Evolutionary conservation across 2,888 invertebrate species (phyloP).

Genomic region (Eretmocerus hayati): DNA sequence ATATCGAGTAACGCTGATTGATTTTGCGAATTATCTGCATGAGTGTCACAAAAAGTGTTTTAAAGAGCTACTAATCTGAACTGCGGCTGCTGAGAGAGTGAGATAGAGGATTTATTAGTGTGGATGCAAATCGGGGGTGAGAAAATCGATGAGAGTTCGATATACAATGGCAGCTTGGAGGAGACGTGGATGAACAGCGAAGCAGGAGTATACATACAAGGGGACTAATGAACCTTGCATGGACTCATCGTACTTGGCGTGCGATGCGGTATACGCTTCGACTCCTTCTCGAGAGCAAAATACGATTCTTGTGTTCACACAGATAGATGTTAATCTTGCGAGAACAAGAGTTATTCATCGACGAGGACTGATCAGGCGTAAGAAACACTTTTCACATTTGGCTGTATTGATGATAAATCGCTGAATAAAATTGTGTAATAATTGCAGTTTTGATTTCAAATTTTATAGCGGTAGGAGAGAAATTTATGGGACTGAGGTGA

Average conservation of each 20-base stretch:
- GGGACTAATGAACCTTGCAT: constrained; percentile 30
- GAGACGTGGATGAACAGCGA: no score
- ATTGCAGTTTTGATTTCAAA: no score
- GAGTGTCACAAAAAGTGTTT: neutral
- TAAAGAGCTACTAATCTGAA: no score
- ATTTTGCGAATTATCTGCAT: constrained; percentile 1
- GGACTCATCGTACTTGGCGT: neutral
- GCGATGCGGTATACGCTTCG: no score
- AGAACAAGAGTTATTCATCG: constrained; percentile 41
- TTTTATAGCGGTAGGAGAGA: no score
- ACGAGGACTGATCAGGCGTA: no score
- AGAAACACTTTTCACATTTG: no score
- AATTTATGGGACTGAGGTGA: no score
- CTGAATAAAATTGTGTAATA: no score
- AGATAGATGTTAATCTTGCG: constrained; percentile 37
- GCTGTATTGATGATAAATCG: no score
- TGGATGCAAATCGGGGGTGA: constrained; percentile 6
- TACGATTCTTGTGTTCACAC: neutral
- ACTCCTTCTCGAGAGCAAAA: neutral
- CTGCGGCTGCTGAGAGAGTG: neutral
- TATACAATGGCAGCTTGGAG: constrained; percentile 5
- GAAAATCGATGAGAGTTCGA: constrained; percentile 16
- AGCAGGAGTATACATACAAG: constrained; percentile 13
- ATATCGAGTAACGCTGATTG: constrained; percentile 11
- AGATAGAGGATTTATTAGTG: neutral